Conservation (phyloP, 2,888 invertebrate genomes). For the Asteroscopus sphinx region DNA sequence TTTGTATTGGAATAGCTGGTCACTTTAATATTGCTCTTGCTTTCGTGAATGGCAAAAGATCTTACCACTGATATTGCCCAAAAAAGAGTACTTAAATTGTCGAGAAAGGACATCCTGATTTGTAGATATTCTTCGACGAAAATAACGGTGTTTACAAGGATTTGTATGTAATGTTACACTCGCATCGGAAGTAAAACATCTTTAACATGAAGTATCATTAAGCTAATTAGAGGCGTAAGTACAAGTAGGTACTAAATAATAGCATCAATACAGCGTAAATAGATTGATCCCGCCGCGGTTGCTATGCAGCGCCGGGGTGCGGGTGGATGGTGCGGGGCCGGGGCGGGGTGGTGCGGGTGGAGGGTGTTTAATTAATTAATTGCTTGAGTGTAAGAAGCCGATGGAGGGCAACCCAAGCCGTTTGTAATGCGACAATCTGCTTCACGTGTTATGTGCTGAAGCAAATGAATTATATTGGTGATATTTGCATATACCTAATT, state of each 20-base stretch:
- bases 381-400: conserved; percentile 49
- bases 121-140: not conserved
- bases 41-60: too few relatives aligned
- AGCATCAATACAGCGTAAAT: conserved; percentile 31
- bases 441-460: conserved; percentile 14
- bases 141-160: not conserved
- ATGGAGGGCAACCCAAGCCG: conserved; percentile 34
- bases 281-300: conserved; percentile 26
- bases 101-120: too few relatives aligned
- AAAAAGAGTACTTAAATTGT: too few relatives aligned
- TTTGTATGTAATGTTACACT: conserved; percentile 1
- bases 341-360: not conserved
- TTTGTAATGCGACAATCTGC: conserved; percentile 38
- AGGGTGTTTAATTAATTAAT: conserved; percentile 51
- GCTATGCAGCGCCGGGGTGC: conserved; percentile 19
- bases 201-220: conserved; percentile 8
- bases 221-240: conserved; percentile 15
- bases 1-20: too few relatives aligned
- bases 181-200: not conserved
- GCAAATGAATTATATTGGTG: conserved; percentile 7
- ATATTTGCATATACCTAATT: conserved; percentile 3
- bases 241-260: conserved; percentile 10
- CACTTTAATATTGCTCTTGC: too few relatives aligned
- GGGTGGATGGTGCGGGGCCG: not conserved
- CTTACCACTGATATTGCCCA: too few relatives aligned